A percentile compares a stretch with the other conserved stretches of the same genome.
Conservation (phyloP, 2,888 invertebrate species). For the Amiota communis region DNA sequence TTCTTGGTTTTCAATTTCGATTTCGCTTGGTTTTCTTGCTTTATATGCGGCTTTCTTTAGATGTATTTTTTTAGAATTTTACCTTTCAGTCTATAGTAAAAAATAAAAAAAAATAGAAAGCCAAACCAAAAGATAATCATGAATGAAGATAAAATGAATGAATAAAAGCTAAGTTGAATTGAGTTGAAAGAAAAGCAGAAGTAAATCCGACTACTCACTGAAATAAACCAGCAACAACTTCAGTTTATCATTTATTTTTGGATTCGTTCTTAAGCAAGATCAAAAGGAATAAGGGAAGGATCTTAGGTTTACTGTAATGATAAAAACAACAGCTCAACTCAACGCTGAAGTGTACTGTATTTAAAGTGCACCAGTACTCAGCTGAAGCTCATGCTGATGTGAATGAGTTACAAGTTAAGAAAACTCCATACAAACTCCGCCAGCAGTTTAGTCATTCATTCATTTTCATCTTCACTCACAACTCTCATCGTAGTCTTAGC, state of each 20-base stretch:
- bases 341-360: constrained; percentile 58
- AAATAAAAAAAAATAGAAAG: not conserved
- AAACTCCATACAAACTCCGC: not conserved
- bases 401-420: not conserved
- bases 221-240: not conserved
- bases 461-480: not conserved
- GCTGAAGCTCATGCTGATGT: not conserved
- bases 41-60: constrained; percentile 25
- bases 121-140: not conserved
- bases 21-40: not conserved
- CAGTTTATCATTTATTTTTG: constrained; percentile 22
- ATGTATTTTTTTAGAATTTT: too few relatives aligned
- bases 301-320: too few relatives aligned
- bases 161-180: not conserved
- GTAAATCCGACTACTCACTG: constrained; percentile 16
- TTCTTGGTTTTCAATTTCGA: not conserved
- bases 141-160: constrained; percentile 9
- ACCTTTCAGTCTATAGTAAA: constrained; percentile 3
- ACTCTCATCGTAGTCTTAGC: not conserved
- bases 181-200: constrained; percentile 13
- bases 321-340: constrained; percentile 25
- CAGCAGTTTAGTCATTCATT: not conserved
- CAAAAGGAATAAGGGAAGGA: too few relatives aligned
- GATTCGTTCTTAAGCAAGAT: constrained; percentile 38
- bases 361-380: constrained; percentile 33